phyloP scores from a whole-genome alignment of 2,888 invertebrate species.

The Heliconius cydno region DNA sequence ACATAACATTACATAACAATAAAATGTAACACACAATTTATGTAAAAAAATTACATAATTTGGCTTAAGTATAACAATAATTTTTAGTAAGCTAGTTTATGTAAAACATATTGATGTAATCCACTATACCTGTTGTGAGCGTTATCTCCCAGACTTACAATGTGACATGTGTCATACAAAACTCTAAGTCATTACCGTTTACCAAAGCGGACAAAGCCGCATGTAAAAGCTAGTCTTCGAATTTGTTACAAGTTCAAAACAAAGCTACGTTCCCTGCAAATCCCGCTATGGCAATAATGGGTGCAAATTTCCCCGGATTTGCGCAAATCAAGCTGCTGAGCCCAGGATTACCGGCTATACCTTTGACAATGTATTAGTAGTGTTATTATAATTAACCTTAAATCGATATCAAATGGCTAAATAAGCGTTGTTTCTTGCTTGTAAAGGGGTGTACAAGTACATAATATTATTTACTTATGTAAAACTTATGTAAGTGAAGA shows the following conservation, averaged over 20 bases:
- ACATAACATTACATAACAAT: too few species aligned
- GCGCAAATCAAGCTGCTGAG: constrained; percentile 31
- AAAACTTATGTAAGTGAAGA: neutral
- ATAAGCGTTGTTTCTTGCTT: neutral
- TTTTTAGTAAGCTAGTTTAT: too few species aligned
- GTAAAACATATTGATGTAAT: too few species aligned
- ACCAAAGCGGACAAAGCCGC: neutral
- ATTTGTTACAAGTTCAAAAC: constrained; percentile 24
- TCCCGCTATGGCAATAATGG: constrained; percentile 62
- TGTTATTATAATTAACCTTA: constrained; percentile 17
- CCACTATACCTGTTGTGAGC: too few species aligned
- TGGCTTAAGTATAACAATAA: too few species aligned
- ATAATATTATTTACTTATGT: neutral
- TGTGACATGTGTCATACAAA: neutral
- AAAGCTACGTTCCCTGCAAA: constrained; percentile 52
- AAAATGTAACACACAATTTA: too few species aligned
- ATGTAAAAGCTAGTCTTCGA: neutral
- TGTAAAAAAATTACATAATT: too few species aligned
- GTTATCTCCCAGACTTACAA: neutral
- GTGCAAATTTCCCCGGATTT: constrained; percentile 60
- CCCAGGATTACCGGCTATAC: constrained; percentile 18
- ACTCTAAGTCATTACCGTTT: neutral
- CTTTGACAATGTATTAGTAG: constrained; percentile 19
- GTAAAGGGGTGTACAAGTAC: neutral
- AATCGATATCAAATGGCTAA: constrained; percentile 5